Evolutionary conservation across 1,140 invertebrate species (phyloP).

Genomic region (Chelonus insularis): DNA sequence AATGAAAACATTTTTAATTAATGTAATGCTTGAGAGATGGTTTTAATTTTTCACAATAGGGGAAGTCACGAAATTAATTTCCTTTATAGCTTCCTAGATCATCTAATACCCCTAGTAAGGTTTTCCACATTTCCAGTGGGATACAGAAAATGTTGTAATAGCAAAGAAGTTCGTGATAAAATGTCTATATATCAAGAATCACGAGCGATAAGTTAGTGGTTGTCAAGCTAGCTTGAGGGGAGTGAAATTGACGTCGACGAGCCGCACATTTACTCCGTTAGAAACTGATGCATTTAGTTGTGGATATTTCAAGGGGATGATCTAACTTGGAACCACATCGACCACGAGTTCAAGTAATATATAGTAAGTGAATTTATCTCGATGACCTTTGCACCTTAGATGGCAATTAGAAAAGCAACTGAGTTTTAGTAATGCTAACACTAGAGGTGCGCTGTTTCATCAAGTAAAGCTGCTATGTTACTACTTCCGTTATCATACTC

Average conservation of each 20-base stretch:
- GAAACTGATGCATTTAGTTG: not conserved
- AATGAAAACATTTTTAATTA: too few relatives aligned
- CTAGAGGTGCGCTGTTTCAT: not conserved
- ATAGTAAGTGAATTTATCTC: slow-evolving; percentile 16
- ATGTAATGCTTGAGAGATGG: too few relatives aligned
- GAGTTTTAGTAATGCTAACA: not conserved
- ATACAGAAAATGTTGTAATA: not conserved
- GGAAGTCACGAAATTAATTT: too few relatives aligned
- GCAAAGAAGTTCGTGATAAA: not conserved
- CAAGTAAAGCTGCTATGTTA: not conserved
- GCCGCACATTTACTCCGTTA: not conserved
- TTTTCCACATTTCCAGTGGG: too few relatives aligned
- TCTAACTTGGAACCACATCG: not conserved
- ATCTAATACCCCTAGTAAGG: too few relatives aligned
- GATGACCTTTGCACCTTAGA: slow-evolving; percentile 20
- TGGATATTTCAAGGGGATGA: not conserved
- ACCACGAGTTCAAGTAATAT: not conserved
- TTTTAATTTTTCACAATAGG: too few relatives aligned
- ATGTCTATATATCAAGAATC: not conserved
- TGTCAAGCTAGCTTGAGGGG: not conserved
- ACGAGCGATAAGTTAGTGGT: slow-evolving; percentile 4
- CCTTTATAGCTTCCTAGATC: too few relatives aligned
- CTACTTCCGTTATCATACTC: too few relatives aligned
- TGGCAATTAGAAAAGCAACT: slow-evolving; percentile 11
- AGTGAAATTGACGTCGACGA: not conserved